Evolutionary conservation across 2,797 vertebrate species (phyloP), one percentile per base, ranked within the genome.

Genomic region (Rhinella marina): DNA sequence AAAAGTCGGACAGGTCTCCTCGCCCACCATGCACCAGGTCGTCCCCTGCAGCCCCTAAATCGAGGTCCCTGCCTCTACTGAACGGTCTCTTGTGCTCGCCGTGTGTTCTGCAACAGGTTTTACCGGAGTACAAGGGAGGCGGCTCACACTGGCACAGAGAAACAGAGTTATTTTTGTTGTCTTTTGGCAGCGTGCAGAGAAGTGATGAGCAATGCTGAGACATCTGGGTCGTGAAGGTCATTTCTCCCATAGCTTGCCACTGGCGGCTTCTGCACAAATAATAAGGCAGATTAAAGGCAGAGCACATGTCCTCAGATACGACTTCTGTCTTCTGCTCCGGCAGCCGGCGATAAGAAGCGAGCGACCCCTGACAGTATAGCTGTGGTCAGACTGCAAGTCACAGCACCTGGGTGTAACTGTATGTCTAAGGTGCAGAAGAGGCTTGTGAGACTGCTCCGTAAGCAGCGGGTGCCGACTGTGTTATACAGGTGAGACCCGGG

Each of bases 241-340:
- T 59, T 17, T 59, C 13, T 57, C 70, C 82, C 21, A 11, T 16
- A 75, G 82, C 82, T 73, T 50, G 68, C 82, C 70, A 59, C 21
- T 7, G 54, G 82, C 82, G 10, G 3, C 59, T 61, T 84, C 7
- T 27, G 19, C 52, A 73, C 68, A 75, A n/a, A 84, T 59, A 84
- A 84, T 73, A 73, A 84, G 52, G 13, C 54, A 21, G 82, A 75
- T 61, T 84, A 59, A 32, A 52, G 21, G 48, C 64, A 13, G 19
- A 23, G 13, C 29, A 81, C 79, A 83, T 6, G 12, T 50, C 29
- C 32, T 48, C 5, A 29, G n/a, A 54, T 56, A 82, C 7, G 2
- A n/a, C 8, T 13, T 11, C 17, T 21, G 12, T n/a, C n/a, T 25
- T 77, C 75, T 14, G 52, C 48, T 77, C 29, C 77, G 4, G 54